A percentile compares a stretch with the other conserved stretches of the same genome.
phyloP scores from a whole-genome alignment of 2,888 invertebrate species.

The Ophioninae sp. region DNA sequence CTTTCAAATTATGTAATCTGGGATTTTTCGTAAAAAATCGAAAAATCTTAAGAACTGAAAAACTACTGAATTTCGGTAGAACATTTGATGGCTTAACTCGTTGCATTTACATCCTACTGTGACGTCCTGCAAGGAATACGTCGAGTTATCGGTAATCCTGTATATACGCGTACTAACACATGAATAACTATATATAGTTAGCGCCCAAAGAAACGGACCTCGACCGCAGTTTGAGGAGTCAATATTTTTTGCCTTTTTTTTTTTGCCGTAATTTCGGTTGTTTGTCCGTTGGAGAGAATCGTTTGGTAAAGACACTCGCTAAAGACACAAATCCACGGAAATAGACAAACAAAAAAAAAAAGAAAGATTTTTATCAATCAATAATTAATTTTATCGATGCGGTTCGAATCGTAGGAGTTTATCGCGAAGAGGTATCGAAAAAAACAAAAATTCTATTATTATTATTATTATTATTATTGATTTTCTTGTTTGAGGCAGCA shows the following conservation, averaged over 20 bases:
- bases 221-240: constrained; percentile 14
- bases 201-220: constrained; percentile 14
- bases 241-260: constrained; percentile 10
- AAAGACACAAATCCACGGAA: not conserved
- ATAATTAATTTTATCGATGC: constrained; percentile 45
- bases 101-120: too few species aligned
- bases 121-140: too few species aligned
- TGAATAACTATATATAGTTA: not conserved
- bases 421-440: constrained; percentile 29
- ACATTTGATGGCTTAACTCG: too few species aligned
- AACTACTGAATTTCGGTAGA: too few species aligned
- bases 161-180: not conserved
- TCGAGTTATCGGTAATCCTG: too few species aligned
- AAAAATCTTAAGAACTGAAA: too few species aligned
- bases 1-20: too few species aligned
- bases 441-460: constrained; percentile 39
- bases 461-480: too few species aligned
- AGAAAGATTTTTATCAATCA: constrained; percentile 23
- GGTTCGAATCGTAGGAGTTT: not conserved
- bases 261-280: not conserved
- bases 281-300: not conserved
- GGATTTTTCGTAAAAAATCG: too few species aligned
- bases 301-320: not conserved
- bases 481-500: constrained; percentile 41
- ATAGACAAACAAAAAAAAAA: constrained; percentile 8